Evolutionary conservation across 2,888 invertebrate genomes (phyloP).

Genomic region (Caenorhabditis afra): DNA sequence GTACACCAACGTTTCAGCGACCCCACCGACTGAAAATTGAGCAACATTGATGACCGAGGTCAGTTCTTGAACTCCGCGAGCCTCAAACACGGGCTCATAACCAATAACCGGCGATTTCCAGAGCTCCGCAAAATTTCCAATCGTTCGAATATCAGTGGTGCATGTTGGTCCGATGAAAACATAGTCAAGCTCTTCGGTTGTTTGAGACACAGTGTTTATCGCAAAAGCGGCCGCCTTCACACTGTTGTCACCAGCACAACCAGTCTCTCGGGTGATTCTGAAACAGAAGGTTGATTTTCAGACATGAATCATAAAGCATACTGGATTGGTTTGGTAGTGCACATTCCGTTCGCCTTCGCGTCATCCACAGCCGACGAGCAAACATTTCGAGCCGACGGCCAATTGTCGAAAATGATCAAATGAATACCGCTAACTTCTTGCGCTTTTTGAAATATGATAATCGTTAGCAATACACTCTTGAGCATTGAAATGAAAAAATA

Average conservation of each 20-base stretch:
- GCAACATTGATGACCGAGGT: slow-evolving; percentile 51
- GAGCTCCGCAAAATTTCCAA: slow-evolving; percentile 41
- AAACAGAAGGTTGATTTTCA: neutral
- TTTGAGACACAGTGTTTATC: slow-evolving; percentile 25
- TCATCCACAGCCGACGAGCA: slow-evolving; percentile 45
- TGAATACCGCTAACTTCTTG: slow-evolving; percentile 15
- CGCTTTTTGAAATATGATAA: neutral
- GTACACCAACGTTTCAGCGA: slow-evolving; percentile 32
- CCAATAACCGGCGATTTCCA: slow-evolving; percentile 54
- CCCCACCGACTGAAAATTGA: slow-evolving; percentile 46
- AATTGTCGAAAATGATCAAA: slow-evolving; percentile 46
- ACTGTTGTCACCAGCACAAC: slow-evolving; percentile 35
- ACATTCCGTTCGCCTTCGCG: slow-evolving; percentile 41
- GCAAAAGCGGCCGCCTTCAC: slow-evolving; percentile 44
- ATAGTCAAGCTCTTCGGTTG: slow-evolving; percentile 14
- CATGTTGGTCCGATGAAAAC: slow-evolving; percentile 56
- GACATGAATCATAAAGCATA: slow-evolving; percentile 9
- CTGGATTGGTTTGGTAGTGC: slow-evolving; percentile 40
- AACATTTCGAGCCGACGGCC: slow-evolving; percentile 40
- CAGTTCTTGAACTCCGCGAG: slow-evolving; percentile 28
- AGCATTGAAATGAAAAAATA: slow-evolving; percentile 20
- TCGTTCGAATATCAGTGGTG: slow-evolving; percentile 40
- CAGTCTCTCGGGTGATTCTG: slow-evolving; percentile 28
- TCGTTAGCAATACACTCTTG: slow-evolving; percentile 14
- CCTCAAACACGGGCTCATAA: slow-evolving; percentile 32